phyloP scores from a whole-genome alignment of 2,113 vertebrate genomes.

The Oreochromis aureus region DNA sequence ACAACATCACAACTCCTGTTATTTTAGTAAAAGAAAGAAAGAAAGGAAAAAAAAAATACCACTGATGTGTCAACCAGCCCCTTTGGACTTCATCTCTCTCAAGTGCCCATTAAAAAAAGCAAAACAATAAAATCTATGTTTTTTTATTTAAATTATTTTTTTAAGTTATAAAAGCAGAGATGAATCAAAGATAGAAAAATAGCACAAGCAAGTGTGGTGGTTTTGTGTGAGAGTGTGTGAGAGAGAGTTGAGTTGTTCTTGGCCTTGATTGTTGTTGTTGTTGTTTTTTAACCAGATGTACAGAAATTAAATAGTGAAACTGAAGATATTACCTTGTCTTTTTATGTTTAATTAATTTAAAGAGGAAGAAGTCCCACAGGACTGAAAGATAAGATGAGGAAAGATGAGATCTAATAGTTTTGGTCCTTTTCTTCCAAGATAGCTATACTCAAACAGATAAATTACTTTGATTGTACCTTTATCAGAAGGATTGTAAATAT shows the following conservation, averaged over 20 bases:
- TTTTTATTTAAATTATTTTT: conserved; percentile 67
- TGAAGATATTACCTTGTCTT: neutral
- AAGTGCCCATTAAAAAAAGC: conserved; percentile 34
- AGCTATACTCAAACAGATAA: neutral
- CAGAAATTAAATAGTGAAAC: conserved; percentile 57
- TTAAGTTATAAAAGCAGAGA: conserved; percentile 61
- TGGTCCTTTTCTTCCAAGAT: neutral
- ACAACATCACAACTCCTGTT: neutral
- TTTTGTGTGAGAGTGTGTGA: conserved; percentile 1
- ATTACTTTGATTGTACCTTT: neutral
- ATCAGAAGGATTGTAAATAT: neutral
- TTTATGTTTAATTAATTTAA: neutral
- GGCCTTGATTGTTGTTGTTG: conserved; percentile 5
- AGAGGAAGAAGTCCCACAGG: neutral
- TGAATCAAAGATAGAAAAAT: conserved; percentile 52
- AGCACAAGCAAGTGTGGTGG: conserved; percentile 51
- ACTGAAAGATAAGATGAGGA: neutral
- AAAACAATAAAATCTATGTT: neutral
- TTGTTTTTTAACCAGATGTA: conserved; percentile 29
- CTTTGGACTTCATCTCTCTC: conserved; percentile 22
- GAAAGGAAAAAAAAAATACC: neutral
- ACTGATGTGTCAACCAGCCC: conserved; percentile 16
- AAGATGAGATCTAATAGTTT: neutral
- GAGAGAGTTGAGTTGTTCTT: neutral
- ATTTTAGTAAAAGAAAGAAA: neutral